Conservation (phyloP, 2,797 vertebrate genomes). For the Rhabdophis nuchalis region DNA sequence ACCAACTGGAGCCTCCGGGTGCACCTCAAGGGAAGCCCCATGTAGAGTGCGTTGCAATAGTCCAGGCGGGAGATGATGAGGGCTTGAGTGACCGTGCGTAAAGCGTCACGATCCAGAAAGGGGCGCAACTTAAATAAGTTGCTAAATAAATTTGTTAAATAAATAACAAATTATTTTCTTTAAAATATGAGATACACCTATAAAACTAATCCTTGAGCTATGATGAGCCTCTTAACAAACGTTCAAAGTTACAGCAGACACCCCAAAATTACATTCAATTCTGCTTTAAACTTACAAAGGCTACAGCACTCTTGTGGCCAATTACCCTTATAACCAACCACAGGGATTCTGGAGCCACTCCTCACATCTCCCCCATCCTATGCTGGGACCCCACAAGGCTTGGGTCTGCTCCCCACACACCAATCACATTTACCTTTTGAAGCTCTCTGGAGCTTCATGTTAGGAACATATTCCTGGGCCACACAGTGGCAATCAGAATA, state of each 20-base stretch:
- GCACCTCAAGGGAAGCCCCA: too few species aligned
- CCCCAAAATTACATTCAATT: background rate
- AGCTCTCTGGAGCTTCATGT: background rate
- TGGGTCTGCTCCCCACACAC: background rate
- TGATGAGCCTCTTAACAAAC: background rate
- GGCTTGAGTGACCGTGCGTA: too few species aligned
- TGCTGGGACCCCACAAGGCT: background rate
- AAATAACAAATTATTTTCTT: too few species aligned
- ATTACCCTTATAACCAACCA: background rate
- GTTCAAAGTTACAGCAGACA: background rate
- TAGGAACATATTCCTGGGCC: background rate
- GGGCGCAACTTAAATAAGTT: too few species aligned
- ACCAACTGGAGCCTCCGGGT: too few species aligned
- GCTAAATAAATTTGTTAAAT: too few species aligned
- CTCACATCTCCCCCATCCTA: background rate
- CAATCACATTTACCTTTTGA: background rate
- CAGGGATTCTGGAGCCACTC: too few species aligned
- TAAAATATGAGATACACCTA: background rate
- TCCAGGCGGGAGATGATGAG: too few species aligned
- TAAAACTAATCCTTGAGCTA: background rate
- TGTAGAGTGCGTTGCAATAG: too few species aligned
- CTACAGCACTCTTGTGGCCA: background rate
- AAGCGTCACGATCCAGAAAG: too few species aligned
- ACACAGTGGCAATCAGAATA: too few species aligned
- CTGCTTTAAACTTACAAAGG: background rate